phyloP scores from a whole-genome alignment of 2,888 invertebrate genomes.

The Drosophila quasianomalipes region DNA sequence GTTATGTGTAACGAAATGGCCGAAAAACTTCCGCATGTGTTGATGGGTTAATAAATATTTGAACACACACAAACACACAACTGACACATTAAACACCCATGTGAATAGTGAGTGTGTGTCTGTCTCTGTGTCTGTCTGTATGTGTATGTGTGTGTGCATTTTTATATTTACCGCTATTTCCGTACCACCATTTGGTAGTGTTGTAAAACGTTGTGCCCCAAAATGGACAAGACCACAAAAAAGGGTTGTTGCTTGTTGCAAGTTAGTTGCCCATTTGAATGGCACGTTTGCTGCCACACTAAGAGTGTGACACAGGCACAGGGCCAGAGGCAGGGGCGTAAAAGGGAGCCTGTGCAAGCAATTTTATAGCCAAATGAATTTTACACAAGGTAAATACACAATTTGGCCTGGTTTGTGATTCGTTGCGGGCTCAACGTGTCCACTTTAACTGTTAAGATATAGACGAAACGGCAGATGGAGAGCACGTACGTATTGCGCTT shows the following conservation, averaged over 20 bases:
- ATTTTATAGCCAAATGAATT: conserved; percentile 79
- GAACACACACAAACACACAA: conserved; percentile 57
- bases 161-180: conserved; percentile 81
- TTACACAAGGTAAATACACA: conserved; percentile 64
- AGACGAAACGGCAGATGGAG: neutral
- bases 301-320: neutral
- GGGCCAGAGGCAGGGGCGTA: neutral
- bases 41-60: conserved; percentile 85
- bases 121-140: conserved; percentile 32
- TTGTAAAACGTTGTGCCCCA: conserved; percentile 73
- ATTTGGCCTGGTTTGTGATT: conserved; percentile 77
- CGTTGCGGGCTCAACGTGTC: conserved; percentile 50
- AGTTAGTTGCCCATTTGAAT: conserved; percentile 79
- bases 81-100: conserved; percentile 40
- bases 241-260: conserved; percentile 73
- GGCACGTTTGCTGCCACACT: conserved; percentile 51
- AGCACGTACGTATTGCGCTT: conserved; percentile 24
- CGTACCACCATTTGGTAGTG: conserved; percentile 72
- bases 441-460: conserved; percentile 36
- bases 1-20: conserved; percentile 73
- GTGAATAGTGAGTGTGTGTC: conserved; percentile 33
- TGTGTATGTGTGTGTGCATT: conserved; percentile 26
- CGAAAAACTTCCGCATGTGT: conserved; percentile 80
- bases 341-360: conserved; percentile 36
- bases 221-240: conserved; percentile 75